Percentiles rank a stretch among this genome's conserved stretches.
phyloP scores from a whole-genome alignment of 2,113 vertebrate species.

The Aptenodytes patagonicus region DNA sequence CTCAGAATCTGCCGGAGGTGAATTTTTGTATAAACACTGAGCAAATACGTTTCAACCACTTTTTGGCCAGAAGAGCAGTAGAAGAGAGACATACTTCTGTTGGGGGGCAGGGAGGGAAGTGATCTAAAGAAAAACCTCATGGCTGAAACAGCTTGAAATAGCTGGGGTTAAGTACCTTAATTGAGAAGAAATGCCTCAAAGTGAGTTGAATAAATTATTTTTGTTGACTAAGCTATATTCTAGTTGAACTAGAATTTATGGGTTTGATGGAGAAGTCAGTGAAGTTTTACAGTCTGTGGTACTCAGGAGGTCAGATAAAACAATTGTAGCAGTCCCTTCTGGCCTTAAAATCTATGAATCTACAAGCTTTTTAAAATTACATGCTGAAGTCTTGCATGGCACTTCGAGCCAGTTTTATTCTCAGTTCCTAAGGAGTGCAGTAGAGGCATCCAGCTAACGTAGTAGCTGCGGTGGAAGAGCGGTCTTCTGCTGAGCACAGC shows the following conservation, averaged over 20 bases:
- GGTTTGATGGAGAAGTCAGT: neutral
- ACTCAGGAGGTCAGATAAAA: neutral
- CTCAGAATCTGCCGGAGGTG: neutral
- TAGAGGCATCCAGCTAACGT: neutral
- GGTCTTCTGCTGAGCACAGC: neutral
- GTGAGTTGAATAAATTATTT: neutral
- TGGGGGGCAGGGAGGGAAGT: rapidly evolving
- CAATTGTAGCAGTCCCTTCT: neutral
- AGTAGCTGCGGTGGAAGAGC: neutral
- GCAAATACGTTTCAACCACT: neutral
- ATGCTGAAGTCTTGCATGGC: rapidly evolving
- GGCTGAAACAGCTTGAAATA: neutral
- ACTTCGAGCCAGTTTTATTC: neutral
- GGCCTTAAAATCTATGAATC: neutral
- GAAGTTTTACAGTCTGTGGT: neutral
- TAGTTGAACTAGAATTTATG: neutral
- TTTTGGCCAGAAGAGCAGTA: neutral
- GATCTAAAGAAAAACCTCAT: neutral
- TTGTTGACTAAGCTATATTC: neutral
- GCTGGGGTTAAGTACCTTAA: neutral
- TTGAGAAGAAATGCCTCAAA: neutral
- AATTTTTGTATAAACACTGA: neutral
- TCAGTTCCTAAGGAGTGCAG: neutral
- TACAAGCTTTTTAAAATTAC: neutral
- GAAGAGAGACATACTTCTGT: neutral